Percentiles rank a stretch among this genome's conserved stretches.
phyloP scores from a whole-genome alignment of 2,888 invertebrate genomes.

The Itoplectis maculator region DNA sequence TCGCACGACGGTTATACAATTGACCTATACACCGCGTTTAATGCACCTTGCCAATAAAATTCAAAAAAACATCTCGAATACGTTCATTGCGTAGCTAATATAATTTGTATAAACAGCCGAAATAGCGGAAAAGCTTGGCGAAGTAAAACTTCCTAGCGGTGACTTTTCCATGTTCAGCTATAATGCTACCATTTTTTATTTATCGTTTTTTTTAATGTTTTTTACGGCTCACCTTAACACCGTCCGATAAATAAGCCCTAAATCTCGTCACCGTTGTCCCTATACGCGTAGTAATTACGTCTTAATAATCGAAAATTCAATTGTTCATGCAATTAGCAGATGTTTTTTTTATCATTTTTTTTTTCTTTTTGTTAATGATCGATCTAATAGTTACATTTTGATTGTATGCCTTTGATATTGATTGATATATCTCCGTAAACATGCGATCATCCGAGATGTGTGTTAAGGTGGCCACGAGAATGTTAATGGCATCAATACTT shows the following conservation, averaged over 20 bases:
- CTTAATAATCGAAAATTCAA: constrained; percentile 65
- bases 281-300: constrained; percentile 60
- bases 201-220: constrained; percentile 35
- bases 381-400: constrained; percentile 65
- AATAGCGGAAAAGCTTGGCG: constrained; percentile 60
- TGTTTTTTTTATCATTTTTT: constrained; percentile 31
- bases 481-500: constrained; percentile 74
- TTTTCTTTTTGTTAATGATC: constrained; percentile 37
- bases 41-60: constrained; percentile 46
- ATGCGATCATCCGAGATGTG: constrained; percentile 47
- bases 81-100: constrained; percentile 50
- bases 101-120: constrained; percentile 69
- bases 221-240: constrained; percentile 74
- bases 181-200: constrained; percentile 60
- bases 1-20: constrained; percentile 56
- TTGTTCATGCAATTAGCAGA: constrained; percentile 41
- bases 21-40: constrained; percentile 29
- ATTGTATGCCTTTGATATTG: constrained; percentile 69
- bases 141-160: constrained; percentile 66
- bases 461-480: constrained; percentile 76
- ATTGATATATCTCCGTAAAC: constrained; percentile 47
- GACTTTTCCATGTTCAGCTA: constrained; percentile 76
- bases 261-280: constrained; percentile 31
- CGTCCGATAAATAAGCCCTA: constrained; percentile 60
- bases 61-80: constrained; percentile 34